A percentile compares a stretch with the other conserved stretches of the same genome.
Conservation (phyloP, 1,140 invertebrate genomes). For the Parapsyche elsis region DNA sequence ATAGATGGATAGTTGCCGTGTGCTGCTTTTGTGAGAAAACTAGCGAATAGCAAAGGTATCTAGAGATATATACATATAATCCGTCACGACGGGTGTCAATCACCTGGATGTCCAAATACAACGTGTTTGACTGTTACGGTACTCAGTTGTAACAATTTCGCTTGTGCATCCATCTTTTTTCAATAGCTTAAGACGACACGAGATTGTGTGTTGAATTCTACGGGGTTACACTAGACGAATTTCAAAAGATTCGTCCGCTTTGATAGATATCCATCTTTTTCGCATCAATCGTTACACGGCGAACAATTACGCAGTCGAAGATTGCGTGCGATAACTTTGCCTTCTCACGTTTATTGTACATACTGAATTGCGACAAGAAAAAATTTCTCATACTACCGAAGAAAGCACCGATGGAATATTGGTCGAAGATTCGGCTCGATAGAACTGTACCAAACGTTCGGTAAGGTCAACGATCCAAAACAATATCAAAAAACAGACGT, state of each 20-base stretch:
- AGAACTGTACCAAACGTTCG: neutral
- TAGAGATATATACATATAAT: too few relatives aligned
- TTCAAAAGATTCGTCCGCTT: neutral
- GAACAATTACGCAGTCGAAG: neutral
- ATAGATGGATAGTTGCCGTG: too few relatives aligned
- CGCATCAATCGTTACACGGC: neutral
- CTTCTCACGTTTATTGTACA: constrained; percentile 10
- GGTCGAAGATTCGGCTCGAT: neutral
- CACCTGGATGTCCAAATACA: too few relatives aligned
- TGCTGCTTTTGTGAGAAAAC: too few relatives aligned
- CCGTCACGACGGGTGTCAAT: too few relatives aligned
- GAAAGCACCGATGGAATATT: neutral
- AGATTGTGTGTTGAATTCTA: too few relatives aligned
- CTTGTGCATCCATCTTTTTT: too few relatives aligned
- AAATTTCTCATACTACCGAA: constrained; percentile 1
- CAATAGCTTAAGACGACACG: too few relatives aligned
- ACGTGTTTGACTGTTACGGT: too few relatives aligned
- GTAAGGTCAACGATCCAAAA: constrained; percentile 27
- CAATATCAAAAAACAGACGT: constrained; percentile 30
- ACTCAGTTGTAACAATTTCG: too few relatives aligned
- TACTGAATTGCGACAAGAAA: neutral
- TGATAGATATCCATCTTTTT: neutral
- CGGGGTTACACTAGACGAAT: too few relatives aligned
- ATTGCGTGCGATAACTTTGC: neutral
- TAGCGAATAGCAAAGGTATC: too few relatives aligned